Base-by-base conservation (phyloP, 2,888 invertebrate genomes). In the Troglohyphantes excavatus region DNA sequence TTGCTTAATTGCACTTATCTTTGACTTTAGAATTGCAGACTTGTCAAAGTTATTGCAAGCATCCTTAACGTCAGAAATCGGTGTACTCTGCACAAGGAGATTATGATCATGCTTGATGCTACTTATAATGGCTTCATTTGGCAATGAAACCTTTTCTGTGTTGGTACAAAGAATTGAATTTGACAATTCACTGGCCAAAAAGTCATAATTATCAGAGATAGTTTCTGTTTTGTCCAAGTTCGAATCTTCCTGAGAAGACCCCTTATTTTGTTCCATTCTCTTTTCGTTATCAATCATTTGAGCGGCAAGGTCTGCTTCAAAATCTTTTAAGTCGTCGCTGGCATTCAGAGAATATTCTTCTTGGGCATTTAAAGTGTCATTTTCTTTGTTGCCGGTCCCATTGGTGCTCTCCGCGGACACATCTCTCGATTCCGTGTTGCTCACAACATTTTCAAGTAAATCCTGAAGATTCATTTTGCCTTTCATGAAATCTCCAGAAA, bases 381-480 rank as follows among this genome's bases (percentile, higher is more conserved):
- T 67, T n/a, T 43, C 43, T 17, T 59, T 72, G 43, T 23, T 43
- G 29, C 11, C 21, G 33, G 68, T 13, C 27, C 33, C 21, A 9
- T 29, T 33, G 13, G 17, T 26, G 26, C 33, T n/a, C 1, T 63
- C 70, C 7, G 27, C 26, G 13, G 27, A 43, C 0, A 23, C 13
- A 19, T 43, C 26, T 26, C 43, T 2, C 7, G 33, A 1, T 3
- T 33, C 19, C 3, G 83, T 26, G 2, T 17, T 76, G 27, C 61
- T 63, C 2, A 23, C 70, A 39, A 75, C 82, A 75, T 83, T 83
- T 19, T 65, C 68, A 7, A 89, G 7, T 3, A 89, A 21, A 2
- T 76, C 53, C 19, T 83, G 75, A 27, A 89, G 46, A n/a, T 76
- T 75, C n/a, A 88, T 53, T 68, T 89, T 89, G 29, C 68, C 75